A percentile compares a stretch with the other conserved stretches of the same genome.
phyloP scores from a whole-genome alignment of 1,140 invertebrate genomes.

The Drosophila pandora region DNA sequence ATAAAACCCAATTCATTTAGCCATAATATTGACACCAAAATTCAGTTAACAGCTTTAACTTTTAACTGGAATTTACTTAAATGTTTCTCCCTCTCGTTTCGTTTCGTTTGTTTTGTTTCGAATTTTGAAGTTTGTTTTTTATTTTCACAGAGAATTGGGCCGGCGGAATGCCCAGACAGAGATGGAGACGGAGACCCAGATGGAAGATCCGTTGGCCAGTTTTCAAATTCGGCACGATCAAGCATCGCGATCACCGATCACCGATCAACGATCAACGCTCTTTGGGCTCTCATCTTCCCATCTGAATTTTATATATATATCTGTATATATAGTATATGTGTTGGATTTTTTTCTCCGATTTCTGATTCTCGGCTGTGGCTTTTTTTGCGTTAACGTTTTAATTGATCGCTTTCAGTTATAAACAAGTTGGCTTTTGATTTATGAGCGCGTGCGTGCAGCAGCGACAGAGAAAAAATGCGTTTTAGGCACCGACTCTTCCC shows the following conservation, averaged over 20 bases:
- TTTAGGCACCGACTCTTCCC: constrained; percentile 56
- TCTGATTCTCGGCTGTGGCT: constrained; percentile 34
- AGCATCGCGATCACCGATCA: constrained; percentile 60
- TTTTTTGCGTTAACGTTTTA: constrained; percentile 81
- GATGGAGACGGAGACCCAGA: neutral
- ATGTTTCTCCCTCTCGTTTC: constrained; percentile 20
- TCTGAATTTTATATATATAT: constrained; percentile 43
- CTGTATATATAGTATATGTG: constrained; percentile 7
- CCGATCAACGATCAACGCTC: constrained; percentile 60
- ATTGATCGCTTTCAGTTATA: constrained; percentile 82
- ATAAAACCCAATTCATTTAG: constrained; percentile 67
- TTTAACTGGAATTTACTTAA: constrained; percentile 66
- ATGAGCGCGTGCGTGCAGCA: constrained; percentile 77
- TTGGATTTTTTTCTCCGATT: constrained; percentile 8
- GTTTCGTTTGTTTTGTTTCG: constrained; percentile 10
- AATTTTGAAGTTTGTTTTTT: constrained; percentile 14
- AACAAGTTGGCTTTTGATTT: constrained; percentile 80
- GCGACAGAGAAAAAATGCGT: constrained; percentile 71
- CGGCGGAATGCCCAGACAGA: constrained; percentile 55
- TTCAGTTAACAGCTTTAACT: constrained; percentile 70
- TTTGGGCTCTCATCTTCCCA: constrained; percentile 55
- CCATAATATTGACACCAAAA: constrained; percentile 71
- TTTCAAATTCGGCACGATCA: constrained; percentile 78
- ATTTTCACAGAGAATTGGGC: constrained; percentile 65
- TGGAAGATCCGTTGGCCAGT: constrained; percentile 46